phyloP scores from a whole-genome alignment of 2,113 vertebrate genomes.

The Fulica atra region DNA sequence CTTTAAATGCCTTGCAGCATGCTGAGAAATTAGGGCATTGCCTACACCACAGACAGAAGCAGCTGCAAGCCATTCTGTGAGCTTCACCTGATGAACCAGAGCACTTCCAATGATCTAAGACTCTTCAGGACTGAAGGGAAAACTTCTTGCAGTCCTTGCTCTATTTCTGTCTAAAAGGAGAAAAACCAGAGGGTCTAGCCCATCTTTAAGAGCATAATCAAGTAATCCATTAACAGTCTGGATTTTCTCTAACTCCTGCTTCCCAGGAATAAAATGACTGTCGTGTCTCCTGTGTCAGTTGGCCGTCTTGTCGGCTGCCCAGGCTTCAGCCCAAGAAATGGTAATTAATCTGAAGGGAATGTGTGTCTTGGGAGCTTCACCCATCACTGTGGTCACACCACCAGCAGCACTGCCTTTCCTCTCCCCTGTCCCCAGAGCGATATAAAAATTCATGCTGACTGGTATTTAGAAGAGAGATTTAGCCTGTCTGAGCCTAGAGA shows the following conservation, averaged over 20 bases:
- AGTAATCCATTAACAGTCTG: neutral
- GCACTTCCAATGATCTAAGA: neutral
- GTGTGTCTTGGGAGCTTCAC: neutral
- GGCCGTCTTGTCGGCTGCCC: fast-evolving
- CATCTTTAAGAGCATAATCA: neutral
- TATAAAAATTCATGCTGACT: neutral
- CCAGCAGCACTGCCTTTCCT: neutral
- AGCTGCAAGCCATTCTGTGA: neutral
- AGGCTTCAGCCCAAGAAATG: fast-evolving
- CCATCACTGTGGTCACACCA: neutral
- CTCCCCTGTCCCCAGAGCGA: neutral
- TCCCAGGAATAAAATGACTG: neutral
- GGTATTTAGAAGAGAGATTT: neutral
- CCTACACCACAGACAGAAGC: neutral
- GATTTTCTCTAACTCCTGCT: neutral
- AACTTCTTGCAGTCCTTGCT: neutral
- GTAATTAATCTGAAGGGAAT: neutral
- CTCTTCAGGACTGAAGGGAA: neutral
- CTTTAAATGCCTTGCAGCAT: neutral
- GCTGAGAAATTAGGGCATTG: neutral
- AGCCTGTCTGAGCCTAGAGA: neutral
- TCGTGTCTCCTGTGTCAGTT: neutral
- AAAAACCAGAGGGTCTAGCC: neutral
- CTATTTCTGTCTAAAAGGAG: neutral
- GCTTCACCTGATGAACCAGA: neutral